Conservation (phyloP, 2,888 invertebrate species). For the Pollenia griseotomentosa region DNA sequence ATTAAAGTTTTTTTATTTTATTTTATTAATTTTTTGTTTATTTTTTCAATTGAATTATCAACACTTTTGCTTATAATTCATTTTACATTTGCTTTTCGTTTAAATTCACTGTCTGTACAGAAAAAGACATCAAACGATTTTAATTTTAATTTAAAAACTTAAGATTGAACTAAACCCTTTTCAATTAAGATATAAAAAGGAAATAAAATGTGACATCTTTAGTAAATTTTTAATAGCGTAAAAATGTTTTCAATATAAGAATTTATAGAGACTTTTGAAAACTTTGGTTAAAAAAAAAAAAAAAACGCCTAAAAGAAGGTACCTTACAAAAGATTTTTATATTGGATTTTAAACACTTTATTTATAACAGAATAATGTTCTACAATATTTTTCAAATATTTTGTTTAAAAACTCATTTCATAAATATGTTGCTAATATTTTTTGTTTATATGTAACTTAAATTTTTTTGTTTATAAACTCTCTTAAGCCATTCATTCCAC, state of each 20-base stretch:
- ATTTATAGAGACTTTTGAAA: no score
- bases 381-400: background rate
- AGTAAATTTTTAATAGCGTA: no score
- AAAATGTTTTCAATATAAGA: no score
- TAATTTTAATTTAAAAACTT: conserved; percentile 42
- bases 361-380: no score
- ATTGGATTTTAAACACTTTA: no score
- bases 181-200: conserved; percentile 9
- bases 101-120: background rate
- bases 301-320: no score
- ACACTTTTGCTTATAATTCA: conserved; percentile 53
- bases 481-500: background rate
- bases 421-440: background rate
- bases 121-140: conserved; percentile 45
- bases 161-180: conserved; percentile 17
- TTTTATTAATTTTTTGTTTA: conserved; percentile 6
- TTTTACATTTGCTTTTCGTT: background rate
- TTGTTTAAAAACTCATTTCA: background rate
- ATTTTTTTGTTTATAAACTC: background rate
- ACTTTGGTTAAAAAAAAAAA: no score
- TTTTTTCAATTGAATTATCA: conserved; percentile 50
- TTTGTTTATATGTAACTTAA: conserved; percentile 23
- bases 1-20: conserved; percentile 24
- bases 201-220: background rate
- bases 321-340: no score